Percentiles rank a stretch among this genome's conserved stretches.
Conservation (phyloP, 2,113 vertebrate genomes). For the Chlamydotis undulata region DNA sequence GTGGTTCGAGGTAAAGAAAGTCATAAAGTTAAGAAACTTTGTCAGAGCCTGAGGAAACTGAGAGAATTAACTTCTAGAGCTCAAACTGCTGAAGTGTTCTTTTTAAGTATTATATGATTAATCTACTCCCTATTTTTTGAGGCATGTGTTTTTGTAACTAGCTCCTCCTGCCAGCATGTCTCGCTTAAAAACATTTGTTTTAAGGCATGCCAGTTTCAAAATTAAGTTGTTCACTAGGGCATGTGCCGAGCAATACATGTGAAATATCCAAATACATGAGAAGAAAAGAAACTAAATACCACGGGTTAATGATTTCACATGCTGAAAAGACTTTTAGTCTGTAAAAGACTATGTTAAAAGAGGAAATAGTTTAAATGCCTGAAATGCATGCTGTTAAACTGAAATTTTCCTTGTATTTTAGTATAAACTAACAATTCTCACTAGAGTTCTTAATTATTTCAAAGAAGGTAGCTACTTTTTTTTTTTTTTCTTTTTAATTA, state of each 20-base stretch:
- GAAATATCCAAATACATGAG: neutral
- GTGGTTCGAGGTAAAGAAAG: conserved; percentile 84
- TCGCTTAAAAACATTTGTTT: neutral
- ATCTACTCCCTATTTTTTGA: neutral
- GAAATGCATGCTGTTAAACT: neutral
- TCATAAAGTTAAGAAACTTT: neutral
- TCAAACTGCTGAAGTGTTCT: neutral
- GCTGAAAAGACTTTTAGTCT: neutral
- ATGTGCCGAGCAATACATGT: neutral
- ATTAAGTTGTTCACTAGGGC: neutral
- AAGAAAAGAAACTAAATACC: neutral
- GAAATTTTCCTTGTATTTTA: neutral
- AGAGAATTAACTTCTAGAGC: neutral
- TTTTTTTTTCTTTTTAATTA: neutral
- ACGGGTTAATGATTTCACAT: neutral
- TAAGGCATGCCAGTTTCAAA: neutral
- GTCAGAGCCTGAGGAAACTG: neutral
- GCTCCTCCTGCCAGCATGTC: neutral
- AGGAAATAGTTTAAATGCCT: neutral
- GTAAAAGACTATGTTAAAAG: neutral
- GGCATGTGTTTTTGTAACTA: neutral
- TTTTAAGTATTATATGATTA: neutral
- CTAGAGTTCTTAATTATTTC: neutral
- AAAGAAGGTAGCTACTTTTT: neutral
- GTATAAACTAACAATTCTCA: neutral